Evolutionary conservation across 2,113 vertebrate genomes (phyloP).

Genomic region (Potamarius usumacintae): DNA sequence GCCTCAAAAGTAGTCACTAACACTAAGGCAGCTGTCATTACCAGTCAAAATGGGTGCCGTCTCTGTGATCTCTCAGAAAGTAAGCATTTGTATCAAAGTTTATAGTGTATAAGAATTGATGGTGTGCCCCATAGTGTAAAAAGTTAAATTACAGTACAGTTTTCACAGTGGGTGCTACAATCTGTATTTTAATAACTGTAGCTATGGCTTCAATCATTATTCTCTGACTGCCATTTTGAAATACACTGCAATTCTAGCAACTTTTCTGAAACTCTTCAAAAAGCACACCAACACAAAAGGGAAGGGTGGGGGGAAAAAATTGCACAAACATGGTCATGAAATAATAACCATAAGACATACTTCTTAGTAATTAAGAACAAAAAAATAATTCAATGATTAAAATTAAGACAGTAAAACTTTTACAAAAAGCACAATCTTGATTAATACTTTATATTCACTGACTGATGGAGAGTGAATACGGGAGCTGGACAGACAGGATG

Average conservation of each 20-base stretch:
- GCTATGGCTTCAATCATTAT: slow-evolving; percentile 1
- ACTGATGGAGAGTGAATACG: slow-evolving; percentile 50
- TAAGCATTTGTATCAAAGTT: background rate
- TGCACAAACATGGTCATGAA: slow-evolving; percentile 69
- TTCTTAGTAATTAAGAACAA: slow-evolving; percentile 64
- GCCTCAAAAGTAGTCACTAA: background rate
- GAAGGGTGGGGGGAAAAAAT: slow-evolving; percentile 47
- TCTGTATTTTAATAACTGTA: background rate
- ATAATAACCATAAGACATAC: slow-evolving; percentile 68
- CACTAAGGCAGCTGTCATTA: background rate
- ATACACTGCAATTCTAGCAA: slow-evolving; percentile 38
- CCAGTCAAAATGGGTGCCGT: background rate
- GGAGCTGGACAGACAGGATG: slow-evolving; percentile 16
- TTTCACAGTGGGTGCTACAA: slow-evolving; percentile 33
- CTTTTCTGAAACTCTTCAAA: slow-evolving; percentile 43
- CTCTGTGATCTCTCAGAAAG: background rate
- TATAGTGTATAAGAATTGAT: background rate
- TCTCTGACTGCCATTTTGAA: slow-evolving; percentile 52
- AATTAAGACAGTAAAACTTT: slow-evolving; percentile 64
- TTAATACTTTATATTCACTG: slow-evolving; percentile 59
- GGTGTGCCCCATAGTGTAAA: slow-evolving; percentile 37
- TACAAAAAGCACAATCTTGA: slow-evolving; percentile 77
- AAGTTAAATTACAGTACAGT: background rate
- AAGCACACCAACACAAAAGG: slow-evolving; percentile 28
- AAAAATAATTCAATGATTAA: slow-evolving; percentile 39